A percentile compares a stretch with the other conserved stretches of the same genome.
These are phyloP conservation scores for Xenus cinereus DNA, from an alignment of 2,113 vertebrate species.

Conservation along the genomic window DNA sequence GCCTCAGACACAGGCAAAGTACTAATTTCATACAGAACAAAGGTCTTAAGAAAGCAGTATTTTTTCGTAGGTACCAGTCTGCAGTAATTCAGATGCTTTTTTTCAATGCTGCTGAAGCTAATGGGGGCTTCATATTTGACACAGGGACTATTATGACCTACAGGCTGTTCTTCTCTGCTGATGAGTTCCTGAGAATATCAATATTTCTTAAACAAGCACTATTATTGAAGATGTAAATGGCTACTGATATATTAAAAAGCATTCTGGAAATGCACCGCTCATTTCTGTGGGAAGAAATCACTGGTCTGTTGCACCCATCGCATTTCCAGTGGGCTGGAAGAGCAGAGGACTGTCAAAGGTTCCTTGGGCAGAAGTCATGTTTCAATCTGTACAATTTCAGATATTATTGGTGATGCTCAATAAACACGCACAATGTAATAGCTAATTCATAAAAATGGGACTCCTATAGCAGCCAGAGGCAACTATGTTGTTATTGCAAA, in stretches of 20 bases:
- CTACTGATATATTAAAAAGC: background rate
- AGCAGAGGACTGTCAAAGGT: background rate
- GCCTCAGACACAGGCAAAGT: background rate
- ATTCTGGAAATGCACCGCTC: background rate
- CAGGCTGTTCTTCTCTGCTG: background rate
- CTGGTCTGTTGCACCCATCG: background rate
- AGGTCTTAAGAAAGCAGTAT: background rate
- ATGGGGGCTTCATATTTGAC: background rate
- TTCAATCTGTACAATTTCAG: background rate
- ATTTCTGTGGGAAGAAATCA: background rate
- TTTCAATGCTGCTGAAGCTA: background rate
- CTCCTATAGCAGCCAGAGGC: constrained; percentile 17
- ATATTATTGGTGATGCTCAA: background rate
- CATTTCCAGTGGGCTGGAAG: background rate
- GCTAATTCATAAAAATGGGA: constrained; percentile 35
- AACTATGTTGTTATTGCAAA: constrained; percentile 18
- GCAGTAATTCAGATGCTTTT: background rate
- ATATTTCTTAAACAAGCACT: background rate
- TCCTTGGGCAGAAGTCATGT: background rate
- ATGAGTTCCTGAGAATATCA: background rate
- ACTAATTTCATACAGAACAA: background rate
- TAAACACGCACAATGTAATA: constrained; percentile 4
- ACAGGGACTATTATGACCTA: background rate
- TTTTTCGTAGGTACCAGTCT: background rate
- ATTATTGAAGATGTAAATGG: background rate